Evolutionary conservation across 2,113 vertebrate species (phyloP), one percentile per base, ranked within the genome.

Genomic region (Sander vitreus): DNA sequence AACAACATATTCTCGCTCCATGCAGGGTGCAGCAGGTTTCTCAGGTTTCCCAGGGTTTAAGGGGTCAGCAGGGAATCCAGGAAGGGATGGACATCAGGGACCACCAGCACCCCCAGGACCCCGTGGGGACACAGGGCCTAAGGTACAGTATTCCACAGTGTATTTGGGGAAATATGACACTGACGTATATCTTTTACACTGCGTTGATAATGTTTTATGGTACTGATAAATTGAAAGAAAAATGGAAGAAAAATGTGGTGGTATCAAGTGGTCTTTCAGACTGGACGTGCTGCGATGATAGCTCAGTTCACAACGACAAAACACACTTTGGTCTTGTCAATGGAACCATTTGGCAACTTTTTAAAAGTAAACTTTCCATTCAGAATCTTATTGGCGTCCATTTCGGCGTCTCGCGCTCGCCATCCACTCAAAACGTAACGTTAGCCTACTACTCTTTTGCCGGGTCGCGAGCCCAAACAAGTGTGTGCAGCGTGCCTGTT

Each of bases 1-100:
- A 23, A 14, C 39, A 43, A 43, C 39, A 43, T 10, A 3, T 43
- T 88, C 18, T 65, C 51, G 9, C 14, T 60, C n/a, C 16, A 11
- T 86, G 25, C 81, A 98, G 97, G 96, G 96, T 5, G 53, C 84
- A 64, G 81, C 94, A 18, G 97, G 97, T 60, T 95, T 97, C 78
- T 80, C 95, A 3, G 97, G 97, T 2, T 82, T 98, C 80, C 90
- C 95, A 13, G 97, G 97, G 12, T 96, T 97, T 83, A 98, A 97
- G 72, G 97, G 97, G 23, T 94, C 94, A 14, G 47, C 51, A 12
- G 97, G 97, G 74, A 81, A 59, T 62, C 88, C 92, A 16, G 96
- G 97, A n/a, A 89, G 86, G 59, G 63, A 78, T 0, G 96, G 96
- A 63, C 47, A 27, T 0, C 15, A 70, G 0, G 96, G 97, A 57